A percentile compares a stretch with the other conserved stretches of the same genome.
These are phyloP conservation scores for Scatophagus argus DNA, from an alignment of 2,113 vertebrate species.

Conservation along the genomic window DNA sequence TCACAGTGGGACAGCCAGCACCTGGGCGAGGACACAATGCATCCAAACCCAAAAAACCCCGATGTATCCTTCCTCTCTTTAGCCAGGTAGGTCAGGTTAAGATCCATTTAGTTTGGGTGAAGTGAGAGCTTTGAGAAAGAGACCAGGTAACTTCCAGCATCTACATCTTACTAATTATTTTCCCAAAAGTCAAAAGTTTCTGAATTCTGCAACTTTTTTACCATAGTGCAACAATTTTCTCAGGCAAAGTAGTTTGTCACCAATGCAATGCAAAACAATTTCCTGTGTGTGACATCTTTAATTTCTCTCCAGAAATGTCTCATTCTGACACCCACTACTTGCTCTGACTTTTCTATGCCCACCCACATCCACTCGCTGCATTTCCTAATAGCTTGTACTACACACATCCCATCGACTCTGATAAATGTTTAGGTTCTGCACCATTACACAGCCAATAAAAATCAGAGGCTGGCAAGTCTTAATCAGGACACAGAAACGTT, in stretches of 20 bases:
- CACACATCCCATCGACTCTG: slow-evolving; percentile 78
- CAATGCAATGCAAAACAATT: slow-evolving; percentile 58
- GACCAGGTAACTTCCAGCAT: neutral
- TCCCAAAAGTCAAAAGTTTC: slow-evolving; percentile 3
- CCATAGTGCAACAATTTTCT: slow-evolving; percentile 47
- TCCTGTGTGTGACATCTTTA: slow-evolving; percentile 60
- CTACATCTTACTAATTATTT: slow-evolving; percentile 25
- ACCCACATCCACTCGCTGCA: slow-evolving; percentile 53
- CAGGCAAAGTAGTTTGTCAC: slow-evolving; percentile 50
- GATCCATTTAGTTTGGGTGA: neutral
- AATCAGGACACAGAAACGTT: slow-evolving; percentile 78
- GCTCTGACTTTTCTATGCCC: slow-evolving; percentile 49
- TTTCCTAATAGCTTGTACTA: slow-evolving; percentile 75
- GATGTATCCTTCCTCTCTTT: slow-evolving; percentile 1
- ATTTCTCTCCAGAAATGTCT: slow-evolving; percentile 67
- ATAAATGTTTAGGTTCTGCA: slow-evolving; percentile 85
- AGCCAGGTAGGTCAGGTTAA: slow-evolving; percentile 35
- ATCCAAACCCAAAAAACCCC: slow-evolving; percentile 41
- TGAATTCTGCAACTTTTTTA: slow-evolving; percentile 11
- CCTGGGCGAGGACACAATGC: slow-evolving; percentile 73
- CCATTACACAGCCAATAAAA: slow-evolving; percentile 86
- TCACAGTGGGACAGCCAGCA: slow-evolving; percentile 70
- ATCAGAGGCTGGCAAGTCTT: slow-evolving; percentile 76
- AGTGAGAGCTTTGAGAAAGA: neutral
- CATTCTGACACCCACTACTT: slow-evolving; percentile 48